Base-by-base conservation (phyloP, 2,888 invertebrate genomes). In the Drosophila melanocephala region DNA sequence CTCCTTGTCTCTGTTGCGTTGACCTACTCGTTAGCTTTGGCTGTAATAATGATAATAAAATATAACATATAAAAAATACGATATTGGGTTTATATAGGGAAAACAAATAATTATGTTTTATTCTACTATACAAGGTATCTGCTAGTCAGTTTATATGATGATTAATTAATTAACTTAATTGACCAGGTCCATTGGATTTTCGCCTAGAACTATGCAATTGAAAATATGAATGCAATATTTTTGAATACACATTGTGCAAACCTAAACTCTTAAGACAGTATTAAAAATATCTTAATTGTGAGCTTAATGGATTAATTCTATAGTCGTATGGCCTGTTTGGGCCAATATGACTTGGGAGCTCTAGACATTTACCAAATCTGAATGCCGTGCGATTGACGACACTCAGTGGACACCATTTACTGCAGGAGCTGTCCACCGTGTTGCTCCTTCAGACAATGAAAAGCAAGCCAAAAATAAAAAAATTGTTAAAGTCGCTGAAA, bases 401-500 rank as follows among this genome's bases (percentile, higher is more conserved):
- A 22, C 28, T 58, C 42, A 19, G 42, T 42, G 57, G 30, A 58
- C 57, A 58, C 30, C 57, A 42, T 58, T 58, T 42, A 1, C 9
- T 32, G 57, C 57, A 57, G 30, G 28, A 56, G 37, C 30, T 32
- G 30, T 44, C 22, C 37, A 19, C 37, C 42, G 35, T 50, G 39
- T 39, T 56, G 52, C 32, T 59, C 32, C 32, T n/a, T 19, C 53
- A 42, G 64, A 44, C 59, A 55, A 65, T 60, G 57, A 56, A 5
- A 53, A 42, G 39, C 22, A 26, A 39, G 35, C 26, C 32, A 19
- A 47, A 47, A 22, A 28, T 1, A 6, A 35, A 35, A 56, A 35
- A 80, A 62, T 75, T 62, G 68, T 72, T 72, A 77, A 80, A 75
- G 70, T 47, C 42, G 60, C 35, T 74, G 72, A 58, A 71, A 56